These are phyloP conservation scores for Sisor rabdophorus DNA, from an alignment of 2,113 vertebrate genomes.

Conservation along the genomic window DNA sequence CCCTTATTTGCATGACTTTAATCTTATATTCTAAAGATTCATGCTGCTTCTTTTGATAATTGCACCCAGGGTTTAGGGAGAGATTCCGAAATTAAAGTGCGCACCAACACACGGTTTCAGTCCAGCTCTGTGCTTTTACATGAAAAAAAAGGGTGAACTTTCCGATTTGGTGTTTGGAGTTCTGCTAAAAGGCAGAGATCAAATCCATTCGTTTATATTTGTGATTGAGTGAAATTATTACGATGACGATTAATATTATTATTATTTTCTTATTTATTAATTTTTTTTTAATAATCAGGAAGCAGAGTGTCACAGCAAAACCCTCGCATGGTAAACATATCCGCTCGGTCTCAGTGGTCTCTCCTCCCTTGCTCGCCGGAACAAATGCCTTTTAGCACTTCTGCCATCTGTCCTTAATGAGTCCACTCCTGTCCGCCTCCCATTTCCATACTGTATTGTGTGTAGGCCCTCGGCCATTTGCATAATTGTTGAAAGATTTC, in stretches of 20 bases:
- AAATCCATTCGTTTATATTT: neutral
- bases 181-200: neutral
- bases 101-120: neutral
- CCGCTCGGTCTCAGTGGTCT: constrained; percentile 64
- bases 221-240: neutral
- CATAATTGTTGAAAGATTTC: constrained; percentile 98
- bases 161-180: neutral
- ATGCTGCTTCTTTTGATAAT: constrained; percentile 22
- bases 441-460: constrained; percentile 91
- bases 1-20: constrained; percentile 51
- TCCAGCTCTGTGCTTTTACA: neutral
- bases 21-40: constrained; percentile 45
- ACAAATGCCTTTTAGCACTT: constrained; percentile 79
- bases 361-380: constrained; percentile 65
- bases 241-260: neutral
- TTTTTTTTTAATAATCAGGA: constrained; percentile 64
- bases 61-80: constrained; percentile 4
- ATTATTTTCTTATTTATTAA: neutral
- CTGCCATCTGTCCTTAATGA: constrained; percentile 96
- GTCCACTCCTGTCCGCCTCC: constrained; percentile 84
- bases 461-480: constrained; percentile 86
- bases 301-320: constrained; percentile 61
- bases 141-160: neutral
- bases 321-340: constrained; percentile 66
- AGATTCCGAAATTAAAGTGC: neutral